These are phyloP conservation scores for Pyrocoelia pectoralis DNA, from an alignment of 2,888 invertebrate species.

Conservation along the genomic window DNA sequence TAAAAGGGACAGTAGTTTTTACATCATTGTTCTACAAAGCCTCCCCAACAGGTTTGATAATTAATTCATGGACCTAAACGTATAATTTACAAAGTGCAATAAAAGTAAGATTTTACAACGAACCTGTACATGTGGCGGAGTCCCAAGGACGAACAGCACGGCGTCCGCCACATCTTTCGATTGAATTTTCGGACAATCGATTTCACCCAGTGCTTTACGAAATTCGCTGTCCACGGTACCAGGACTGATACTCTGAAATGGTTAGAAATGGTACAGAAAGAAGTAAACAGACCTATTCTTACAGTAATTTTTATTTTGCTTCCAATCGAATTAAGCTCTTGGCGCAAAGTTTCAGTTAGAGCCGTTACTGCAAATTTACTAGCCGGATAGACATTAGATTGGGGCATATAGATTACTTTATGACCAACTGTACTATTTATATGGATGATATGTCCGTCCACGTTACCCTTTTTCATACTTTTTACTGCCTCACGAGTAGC, in stretches of 20 bases:
- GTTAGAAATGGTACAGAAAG: too few species aligned
- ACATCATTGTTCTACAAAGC: too few species aligned
- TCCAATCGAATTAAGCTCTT: not conserved
- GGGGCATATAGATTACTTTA: not conserved
- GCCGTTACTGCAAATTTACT: slow-evolving; percentile 2
- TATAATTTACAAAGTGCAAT: too few species aligned
- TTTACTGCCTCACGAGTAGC: slow-evolving; percentile 29
- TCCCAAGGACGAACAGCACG: not conserved
- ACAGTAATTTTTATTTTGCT: slow-evolving; percentile 10
- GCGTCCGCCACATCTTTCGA: not conserved
- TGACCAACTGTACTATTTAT: slow-evolving; percentile 27
- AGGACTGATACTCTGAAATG: slow-evolving; percentile 8
- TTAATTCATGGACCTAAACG: too few species aligned
- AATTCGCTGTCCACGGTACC: slow-evolving; percentile 2
- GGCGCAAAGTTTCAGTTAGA: not conserved
- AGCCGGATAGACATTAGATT: not conserved
- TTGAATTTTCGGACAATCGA: too few species aligned
- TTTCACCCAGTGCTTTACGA: not conserved
- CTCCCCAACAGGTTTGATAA: too few species aligned
- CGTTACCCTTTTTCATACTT: slow-evolving; percentile 16
- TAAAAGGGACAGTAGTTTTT: too few species aligned
- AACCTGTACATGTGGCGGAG: not conserved
- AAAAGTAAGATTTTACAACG: too few species aligned
- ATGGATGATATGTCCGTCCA: slow-evolving; percentile 24
- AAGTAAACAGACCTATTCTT: too few species aligned